Percentiles rank a stretch among this genome's conserved stretches.
Conservation (phyloP, 2,888 invertebrate genomes). For the Meandrusa payeni region DNA sequence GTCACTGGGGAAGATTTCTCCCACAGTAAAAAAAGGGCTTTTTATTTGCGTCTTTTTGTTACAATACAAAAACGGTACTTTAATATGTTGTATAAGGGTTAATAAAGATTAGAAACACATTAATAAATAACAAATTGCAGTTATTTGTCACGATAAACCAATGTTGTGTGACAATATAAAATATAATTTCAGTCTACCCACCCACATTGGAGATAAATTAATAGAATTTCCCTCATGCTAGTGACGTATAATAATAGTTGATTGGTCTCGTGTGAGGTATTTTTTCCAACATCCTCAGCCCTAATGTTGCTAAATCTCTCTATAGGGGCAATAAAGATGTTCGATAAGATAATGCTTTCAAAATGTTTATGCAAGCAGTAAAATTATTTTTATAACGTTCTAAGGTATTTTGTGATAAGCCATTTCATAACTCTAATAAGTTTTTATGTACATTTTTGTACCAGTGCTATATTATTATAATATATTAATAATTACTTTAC, state of each 20-base stretch:
- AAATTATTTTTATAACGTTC: too few relatives aligned
- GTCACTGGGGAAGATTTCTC: too few relatives aligned
- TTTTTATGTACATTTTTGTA: too few relatives aligned
- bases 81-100: conserved; percentile 26
- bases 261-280: conserved; percentile 77
- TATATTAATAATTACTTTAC: too few relatives aligned
- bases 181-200: conserved; percentile 76
- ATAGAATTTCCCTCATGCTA: conserved; percentile 75
- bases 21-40: too few relatives aligned
- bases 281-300: conserved; percentile 66
- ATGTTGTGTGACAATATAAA: conserved; percentile 56
- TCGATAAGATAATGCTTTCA: conserved; percentile 4
- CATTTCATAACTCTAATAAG: too few relatives aligned
- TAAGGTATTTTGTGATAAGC: too few relatives aligned
- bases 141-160: conserved; percentile 42
- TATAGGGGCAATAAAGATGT: conserved; percentile 65
- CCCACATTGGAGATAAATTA: conserved; percentile 81
- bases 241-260: conserved; percentile 73
- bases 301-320: conserved; percentile 55
- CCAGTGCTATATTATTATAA: too few relatives aligned
- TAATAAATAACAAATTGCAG: conserved; percentile 67
- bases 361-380: neutral
- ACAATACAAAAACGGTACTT: neutral
- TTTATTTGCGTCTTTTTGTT: too few relatives aligned
- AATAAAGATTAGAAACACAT: conserved; percentile 43